Conservation (phyloP, 2,888 invertebrate genomes). For the Mamestra brassicae region DNA sequence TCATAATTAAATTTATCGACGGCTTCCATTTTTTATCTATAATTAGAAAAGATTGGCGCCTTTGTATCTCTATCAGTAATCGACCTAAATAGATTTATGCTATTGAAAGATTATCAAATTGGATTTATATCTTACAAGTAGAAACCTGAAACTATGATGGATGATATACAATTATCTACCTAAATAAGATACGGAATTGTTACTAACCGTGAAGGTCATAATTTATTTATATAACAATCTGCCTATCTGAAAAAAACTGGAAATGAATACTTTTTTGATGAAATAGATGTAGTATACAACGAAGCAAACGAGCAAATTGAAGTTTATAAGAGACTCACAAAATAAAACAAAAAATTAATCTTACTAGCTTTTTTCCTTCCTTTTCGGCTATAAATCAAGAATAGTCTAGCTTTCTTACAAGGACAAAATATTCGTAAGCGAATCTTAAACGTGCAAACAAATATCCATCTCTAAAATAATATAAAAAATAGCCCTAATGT, state of each 20-base stretch:
- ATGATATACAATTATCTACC: slow-evolving; percentile 31
- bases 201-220: neutral
- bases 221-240: neutral
- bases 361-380: no score
- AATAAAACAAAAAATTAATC: no score
- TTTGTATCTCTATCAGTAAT: slow-evolving; percentile 36
- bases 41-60: slow-evolving; percentile 42
- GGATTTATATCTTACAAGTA: slow-evolving; percentile 35
- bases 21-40: slow-evolving; percentile 35
- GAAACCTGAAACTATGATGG: slow-evolving; percentile 41
- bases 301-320: no score
- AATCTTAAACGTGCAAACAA: neutral
- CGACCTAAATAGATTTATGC: slow-evolving; percentile 54
- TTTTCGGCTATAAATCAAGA: neutral
- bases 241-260: neutral
- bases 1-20: slow-evolving; percentile 31
- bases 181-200: slow-evolving; percentile 21
- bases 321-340: no score
- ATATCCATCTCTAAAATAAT: neutral
- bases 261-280: neutral
- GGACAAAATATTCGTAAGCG: neutral
- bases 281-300: neutral
- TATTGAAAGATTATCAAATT: slow-evolving; percentile 41
- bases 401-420: neutral
- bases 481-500: neutral